A percentile compares a stretch with the other conserved stretches of the same genome.
Conservation (phyloP, 2,113 vertebrate species). For the Copsychus sechellarum region DNA sequence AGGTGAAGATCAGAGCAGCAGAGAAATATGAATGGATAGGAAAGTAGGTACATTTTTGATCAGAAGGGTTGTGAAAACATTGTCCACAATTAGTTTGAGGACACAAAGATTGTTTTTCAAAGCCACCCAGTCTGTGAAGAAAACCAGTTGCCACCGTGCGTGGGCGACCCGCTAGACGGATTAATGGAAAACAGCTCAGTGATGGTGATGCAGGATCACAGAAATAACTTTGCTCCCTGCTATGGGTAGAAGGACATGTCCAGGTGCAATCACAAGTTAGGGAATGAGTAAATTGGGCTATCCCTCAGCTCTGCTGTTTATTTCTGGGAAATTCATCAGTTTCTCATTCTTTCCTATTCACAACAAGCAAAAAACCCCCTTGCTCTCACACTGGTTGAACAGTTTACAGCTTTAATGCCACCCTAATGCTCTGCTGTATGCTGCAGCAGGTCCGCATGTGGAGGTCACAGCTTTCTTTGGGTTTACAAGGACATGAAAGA, state of each 20-base stretch:
- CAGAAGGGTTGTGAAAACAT: background rate
- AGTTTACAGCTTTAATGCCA: background rate
- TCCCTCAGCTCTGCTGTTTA: background rate
- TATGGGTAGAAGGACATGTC: background rate
- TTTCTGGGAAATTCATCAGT: background rate
- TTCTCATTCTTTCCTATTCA: background rate
- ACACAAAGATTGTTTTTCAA: background rate
- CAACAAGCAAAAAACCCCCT: background rate
- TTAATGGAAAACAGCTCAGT: background rate
- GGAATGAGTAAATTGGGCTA: background rate
- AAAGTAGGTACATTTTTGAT: background rate
- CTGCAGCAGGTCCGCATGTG: accelerated
- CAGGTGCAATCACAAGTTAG: background rate
- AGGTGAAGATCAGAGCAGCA: constrained; percentile 32
- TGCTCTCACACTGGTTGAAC: background rate
- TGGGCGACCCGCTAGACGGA: background rate
- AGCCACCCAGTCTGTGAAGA: background rate
- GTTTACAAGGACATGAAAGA: background rate
- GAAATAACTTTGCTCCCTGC: background rate
- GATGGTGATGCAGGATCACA: background rate
- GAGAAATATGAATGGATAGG: constrained; percentile 8
- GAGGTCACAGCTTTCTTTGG: background rate
- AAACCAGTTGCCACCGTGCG: background rate
- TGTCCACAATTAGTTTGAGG: background rate
- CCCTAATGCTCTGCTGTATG: accelerated